Base-by-base conservation (phyloP, 2,888 invertebrate species). In the Auanema freiburgensis region DNA sequence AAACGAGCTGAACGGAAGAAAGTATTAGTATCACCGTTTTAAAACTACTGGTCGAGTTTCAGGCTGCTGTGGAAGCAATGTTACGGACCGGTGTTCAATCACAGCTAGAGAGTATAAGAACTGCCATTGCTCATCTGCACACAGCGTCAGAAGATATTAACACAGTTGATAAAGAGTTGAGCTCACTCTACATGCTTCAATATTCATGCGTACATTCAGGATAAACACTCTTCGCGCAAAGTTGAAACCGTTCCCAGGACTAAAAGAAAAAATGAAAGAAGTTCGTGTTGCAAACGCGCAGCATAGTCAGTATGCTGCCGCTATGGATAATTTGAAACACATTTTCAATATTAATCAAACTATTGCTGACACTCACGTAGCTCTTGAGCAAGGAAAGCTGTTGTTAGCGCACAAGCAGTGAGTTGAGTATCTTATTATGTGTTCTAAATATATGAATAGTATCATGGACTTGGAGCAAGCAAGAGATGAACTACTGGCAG, bases 41-140 rank as follows among this genome's bases (percentile, higher is more conserved):
- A 10, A 46, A 46, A 10, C 10, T 5, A 24, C 3, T 16, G 10
- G 0, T 4, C 1, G 41, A 53, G 54, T 65, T 90, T 4, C 64
- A 93, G 87, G 91, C 91, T 0, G 92, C 93, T 3, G 92, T 93
- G 10, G 94, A 95, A 85, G 92, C 93, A 0, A 91, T 93, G 88
- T 84, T 98, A 23, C 96, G 97, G 86, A 94, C 96, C n/a, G 95
- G 95, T 0, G 93, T 98, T 87, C 96, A 98, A 85, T 93, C 94
- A 69, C 96, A 98, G 85, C 86, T 98, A 59, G 97, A 98, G 85
- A 96, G 95, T 0, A 96, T 98, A 0, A 89, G 92, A 76, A 91
- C 92, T 12, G 97, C 97, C 0, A 88, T 98, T 18, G 91, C 91
- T 79, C 92, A 96, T 83, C 86, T 98, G 50, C 90, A 91, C 81